Evolutionary conservation across 2,888 invertebrate species (phyloP), one percentile per base, ranked within the genome.

Genomic region (Arctia plantaginis): DNA sequence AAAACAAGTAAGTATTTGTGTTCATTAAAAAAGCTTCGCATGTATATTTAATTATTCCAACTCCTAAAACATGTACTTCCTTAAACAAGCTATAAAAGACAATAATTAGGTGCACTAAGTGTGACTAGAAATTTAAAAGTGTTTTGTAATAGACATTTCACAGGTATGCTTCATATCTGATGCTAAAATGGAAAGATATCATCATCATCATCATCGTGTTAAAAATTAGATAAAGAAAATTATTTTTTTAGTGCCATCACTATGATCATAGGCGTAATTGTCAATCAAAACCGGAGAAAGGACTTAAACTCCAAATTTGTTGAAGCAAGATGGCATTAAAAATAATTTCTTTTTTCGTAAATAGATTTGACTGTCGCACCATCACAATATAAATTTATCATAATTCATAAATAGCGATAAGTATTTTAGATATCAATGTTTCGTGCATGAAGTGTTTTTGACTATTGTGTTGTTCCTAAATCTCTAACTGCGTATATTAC

Each of bases 21-120:
- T 51, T 51, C 0, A 23, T 51, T 23, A 8, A 23, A 51, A 23
- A 23, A 23, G 20, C 8, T 20, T 51, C 7, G 18, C 30, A 13
- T 30, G 2, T 30, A 62, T 30, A 62, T 18, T 30, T 18, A 18
- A 62, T 62, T 62, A 27, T 62, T 62, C 8, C 15, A 18, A 30
- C 27, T 27, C 3, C 27, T 62, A 30, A 62, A 30, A 30, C 27
- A 62, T 30, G 18, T 62, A 23, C 23, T 30, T 39, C 35, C 51
- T 30, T 30, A 62, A 30, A 0, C 3, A 64, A 3, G 66, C 18
- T 30, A 55, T 66, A 39, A 39, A 72, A 30, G 72, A 72, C 72
- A 72, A 72, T 72, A 72, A 72, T 67, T 39, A 66, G 23, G 27
- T 67, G 66, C 39, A 72, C 30, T 62, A 62, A 67, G 33, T 35